Evolutionary conservation across 2,797 vertebrate species (phyloP).

Genomic region (Enteromius viviparus): DNA sequence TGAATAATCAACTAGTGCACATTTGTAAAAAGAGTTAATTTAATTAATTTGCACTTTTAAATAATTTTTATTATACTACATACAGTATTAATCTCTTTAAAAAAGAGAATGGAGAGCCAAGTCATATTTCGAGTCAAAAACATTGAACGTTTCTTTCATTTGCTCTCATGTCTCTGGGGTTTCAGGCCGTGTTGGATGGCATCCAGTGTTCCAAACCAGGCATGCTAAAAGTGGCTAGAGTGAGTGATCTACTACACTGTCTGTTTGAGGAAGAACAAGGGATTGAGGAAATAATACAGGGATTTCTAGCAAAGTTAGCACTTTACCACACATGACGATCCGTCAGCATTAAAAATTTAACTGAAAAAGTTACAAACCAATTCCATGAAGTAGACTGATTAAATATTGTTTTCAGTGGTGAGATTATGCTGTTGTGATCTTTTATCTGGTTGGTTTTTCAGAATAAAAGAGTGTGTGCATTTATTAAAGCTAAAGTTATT

Average conservation of each 20-base stretch:
- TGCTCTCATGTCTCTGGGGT: slow-evolving; percentile 28
- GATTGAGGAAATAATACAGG: slow-evolving; percentile 5
- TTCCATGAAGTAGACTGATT: background rate
- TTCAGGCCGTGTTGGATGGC: slow-evolving; percentile 42
- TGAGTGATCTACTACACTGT: slow-evolving; percentile 35
- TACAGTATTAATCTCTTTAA: too few species aligned
- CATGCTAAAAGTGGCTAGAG: slow-evolving; percentile 49
- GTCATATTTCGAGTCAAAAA: slow-evolving; percentile 11
- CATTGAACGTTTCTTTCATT: slow-evolving; percentile 43
- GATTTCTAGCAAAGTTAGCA: slow-evolving; percentile 34
- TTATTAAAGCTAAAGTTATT: too few species aligned
- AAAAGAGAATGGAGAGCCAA: background rate
- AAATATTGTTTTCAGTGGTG: background rate
- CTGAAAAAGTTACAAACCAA: background rate
- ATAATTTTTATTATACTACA: background rate
- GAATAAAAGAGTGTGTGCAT: background rate
- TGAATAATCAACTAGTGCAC: background rate
- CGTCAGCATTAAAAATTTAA: slow-evolving; percentile 18
- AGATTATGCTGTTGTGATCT: background rate
- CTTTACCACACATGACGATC: slow-evolving; percentile 42
- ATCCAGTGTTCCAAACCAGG: slow-evolving; percentile 42
- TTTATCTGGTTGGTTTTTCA: background rate
- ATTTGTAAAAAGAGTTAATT: too few species aligned
- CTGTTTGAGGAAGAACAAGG: slow-evolving; percentile 17
- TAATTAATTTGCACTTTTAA: background rate